Percentiles rank a stretch among this genome's conserved stretches.
Conservation (phyloP, 1,140 invertebrate genomes). For the Drosophila bocqueti region DNA sequence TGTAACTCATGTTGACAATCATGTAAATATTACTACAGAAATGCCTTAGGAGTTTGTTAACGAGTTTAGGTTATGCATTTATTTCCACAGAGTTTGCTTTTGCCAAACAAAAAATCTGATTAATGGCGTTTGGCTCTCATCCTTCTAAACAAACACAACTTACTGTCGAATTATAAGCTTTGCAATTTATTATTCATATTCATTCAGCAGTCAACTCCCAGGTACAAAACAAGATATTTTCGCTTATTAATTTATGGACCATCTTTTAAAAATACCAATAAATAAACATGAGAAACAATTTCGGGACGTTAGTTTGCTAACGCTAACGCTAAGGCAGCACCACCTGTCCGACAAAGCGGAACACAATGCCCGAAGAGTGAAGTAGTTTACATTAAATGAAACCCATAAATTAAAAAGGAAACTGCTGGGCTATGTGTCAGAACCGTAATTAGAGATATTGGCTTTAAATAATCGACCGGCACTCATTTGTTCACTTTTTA, state of each 20-base stretch:
- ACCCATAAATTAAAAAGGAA: conserved; percentile 75
- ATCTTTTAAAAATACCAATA: conserved; percentile 17
- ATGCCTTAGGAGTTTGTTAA: background rate
- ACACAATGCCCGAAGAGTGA: conserved; percentile 61
- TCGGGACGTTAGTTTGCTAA: conserved; percentile 47
- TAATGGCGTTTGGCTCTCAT: conserved; percentile 5
- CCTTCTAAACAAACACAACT: conserved; percentile 18
- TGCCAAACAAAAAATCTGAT: conserved; percentile 1
- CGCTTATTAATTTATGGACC: conserved; percentile 18
- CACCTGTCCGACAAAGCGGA: conserved; percentile 68
- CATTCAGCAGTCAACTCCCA: background rate
- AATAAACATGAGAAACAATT: conserved; percentile 15
- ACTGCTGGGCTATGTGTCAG: conserved; percentile 71
- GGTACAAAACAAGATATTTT: conserved; percentile 1
- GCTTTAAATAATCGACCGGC: conserved; percentile 63
- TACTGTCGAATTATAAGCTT: conserved; percentile 11
- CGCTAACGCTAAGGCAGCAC: conserved; percentile 17
- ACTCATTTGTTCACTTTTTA: conserved; percentile 72
- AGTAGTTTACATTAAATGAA: conserved; percentile 70
- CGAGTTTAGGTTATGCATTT: background rate
- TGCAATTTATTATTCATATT: conserved; percentile 11
- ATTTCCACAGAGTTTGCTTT: background rate
- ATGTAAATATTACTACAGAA: background rate
- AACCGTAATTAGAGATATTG: conserved; percentile 81
- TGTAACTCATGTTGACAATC: background rate